Evolutionary conservation across 2,888 invertebrate genomes (phyloP), one percentile per base, ranked within the genome.

Genomic region (Celastrina argiolus): DNA sequence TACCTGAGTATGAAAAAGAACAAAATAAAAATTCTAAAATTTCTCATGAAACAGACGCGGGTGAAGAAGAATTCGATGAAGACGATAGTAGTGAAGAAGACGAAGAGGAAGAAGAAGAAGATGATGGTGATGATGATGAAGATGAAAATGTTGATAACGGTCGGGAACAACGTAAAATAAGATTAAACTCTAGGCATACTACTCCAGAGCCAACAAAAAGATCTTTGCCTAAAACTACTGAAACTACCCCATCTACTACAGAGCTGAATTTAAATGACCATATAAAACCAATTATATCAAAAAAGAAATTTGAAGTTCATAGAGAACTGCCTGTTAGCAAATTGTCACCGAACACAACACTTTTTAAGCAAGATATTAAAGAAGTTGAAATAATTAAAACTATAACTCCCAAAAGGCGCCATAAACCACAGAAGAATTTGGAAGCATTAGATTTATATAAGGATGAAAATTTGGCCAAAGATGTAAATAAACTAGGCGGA

Each of bases 381-480:
- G 88, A 88, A 79, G 75, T 85, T 34, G 90, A 91, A 82, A 82
- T 89, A 3, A 81, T 87, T 0, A 90, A 87, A 78, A 87, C 88
- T 77, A 78, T 83, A 28, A 83, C 84, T 4, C 69, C 71, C 42
- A 78, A 73, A 67, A 10, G 68, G 2, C 78, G 73, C 71, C 78
- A 69, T 28, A 84, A 81, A 69, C 74, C 74, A 4, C 74, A 77
- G 2, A 87, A 84, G 69, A 80, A 84, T 72, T 59, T 74, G 26
- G 82, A 85, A 77, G 78, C 76, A 1, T 75, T 89, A 70, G 80
- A 89, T 67, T 74, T 89, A 28, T 90, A 87, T 42, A 88, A 84
- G 77, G 88, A 90, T 69, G 86, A 88, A 56, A 82, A 84, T 26
- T 78, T 91, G 69, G 88, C 90, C 36, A 82, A 83, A 74, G 85